These are phyloP conservation scores for Nettapus auritus DNA, from an alignment of 2,113 vertebrate genomes.

Conservation along the genomic window DNA sequence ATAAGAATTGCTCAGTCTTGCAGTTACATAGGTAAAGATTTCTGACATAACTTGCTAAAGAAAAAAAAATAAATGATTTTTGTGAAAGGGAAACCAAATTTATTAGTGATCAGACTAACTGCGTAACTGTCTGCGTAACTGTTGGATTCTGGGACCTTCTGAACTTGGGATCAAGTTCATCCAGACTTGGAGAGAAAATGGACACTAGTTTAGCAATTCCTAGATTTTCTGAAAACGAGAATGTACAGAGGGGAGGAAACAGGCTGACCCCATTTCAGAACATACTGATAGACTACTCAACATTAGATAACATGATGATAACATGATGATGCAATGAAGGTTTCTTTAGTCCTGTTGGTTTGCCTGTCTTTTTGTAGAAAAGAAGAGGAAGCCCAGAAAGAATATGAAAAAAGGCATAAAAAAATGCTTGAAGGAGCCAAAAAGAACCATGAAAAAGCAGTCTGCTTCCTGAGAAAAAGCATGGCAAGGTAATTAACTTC, in stretches of 20 bases:
- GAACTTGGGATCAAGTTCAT: background rate
- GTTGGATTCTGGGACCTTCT: background rate
- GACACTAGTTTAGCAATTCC: background rate
- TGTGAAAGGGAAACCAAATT: background rate
- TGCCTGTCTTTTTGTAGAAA: conserved; percentile 73
- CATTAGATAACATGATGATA: background rate
- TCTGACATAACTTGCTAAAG: background rate
- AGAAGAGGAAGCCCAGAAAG: conserved; percentile 51
- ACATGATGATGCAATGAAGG: background rate
- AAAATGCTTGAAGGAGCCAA: conserved; percentile 72
- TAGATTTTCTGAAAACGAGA: background rate
- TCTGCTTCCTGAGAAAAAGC: conserved; percentile 83
- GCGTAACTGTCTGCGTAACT: background rate
- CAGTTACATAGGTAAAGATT: background rate
- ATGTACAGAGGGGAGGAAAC: accelerated
- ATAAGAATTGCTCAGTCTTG: background rate
- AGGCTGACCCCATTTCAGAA: background rate
- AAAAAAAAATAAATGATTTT: background rate
- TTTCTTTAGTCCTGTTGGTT: background rate
- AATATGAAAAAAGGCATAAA: conserved; percentile 63
- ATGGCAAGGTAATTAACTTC: conserved; percentile 78
- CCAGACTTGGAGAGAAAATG: background rate
- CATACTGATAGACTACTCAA: background rate
- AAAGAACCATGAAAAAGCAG: conserved; percentile 73
- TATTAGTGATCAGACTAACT: background rate